Evolutionary conservation across 2,888 invertebrate genomes (phyloP).

Genomic region (Dryocosmus kuriphilus): DNA sequence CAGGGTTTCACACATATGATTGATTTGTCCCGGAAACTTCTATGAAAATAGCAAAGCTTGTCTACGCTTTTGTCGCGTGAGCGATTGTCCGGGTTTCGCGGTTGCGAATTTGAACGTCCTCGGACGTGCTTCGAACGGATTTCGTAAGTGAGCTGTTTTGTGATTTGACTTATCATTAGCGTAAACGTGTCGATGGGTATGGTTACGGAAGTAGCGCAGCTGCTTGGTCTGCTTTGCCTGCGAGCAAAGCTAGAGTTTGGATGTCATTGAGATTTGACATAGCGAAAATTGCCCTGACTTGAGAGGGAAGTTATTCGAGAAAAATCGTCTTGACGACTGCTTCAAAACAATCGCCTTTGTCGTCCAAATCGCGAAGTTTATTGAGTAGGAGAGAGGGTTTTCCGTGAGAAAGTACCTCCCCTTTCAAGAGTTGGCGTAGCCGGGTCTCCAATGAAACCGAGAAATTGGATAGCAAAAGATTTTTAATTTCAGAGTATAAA

Average conservation of each 20-base stretch:
- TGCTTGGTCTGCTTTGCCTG: no score
- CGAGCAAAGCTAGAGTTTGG: no score
- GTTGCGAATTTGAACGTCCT: not conserved
- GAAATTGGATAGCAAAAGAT: not conserved
- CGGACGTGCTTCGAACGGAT: not conserved
- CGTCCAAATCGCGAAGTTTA: not conserved
- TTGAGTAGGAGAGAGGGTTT: not conserved
- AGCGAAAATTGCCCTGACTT: no score
- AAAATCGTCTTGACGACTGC: constrained; percentile 27
- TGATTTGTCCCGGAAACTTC: not conserved
- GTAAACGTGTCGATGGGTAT: no score
- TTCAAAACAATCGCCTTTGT: constrained; percentile 28
- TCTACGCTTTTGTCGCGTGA: no score
- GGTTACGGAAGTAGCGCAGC: no score
- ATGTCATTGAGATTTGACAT: no score
- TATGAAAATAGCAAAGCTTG: not conserved
- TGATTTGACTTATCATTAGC: no score
- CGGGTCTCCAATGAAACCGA: not conserved
- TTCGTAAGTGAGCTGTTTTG: no score
- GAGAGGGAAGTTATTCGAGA: constrained; percentile 40
- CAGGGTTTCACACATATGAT: not conserved
- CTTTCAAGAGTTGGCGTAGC: no score
- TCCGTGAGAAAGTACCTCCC: not conserved
- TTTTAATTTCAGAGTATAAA: constrained; percentile 12
- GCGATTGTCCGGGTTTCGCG: no score